phyloP scores from a whole-genome alignment of 92 coral and sea anemone species.

The Palythoa caribaeorum region DNA sequence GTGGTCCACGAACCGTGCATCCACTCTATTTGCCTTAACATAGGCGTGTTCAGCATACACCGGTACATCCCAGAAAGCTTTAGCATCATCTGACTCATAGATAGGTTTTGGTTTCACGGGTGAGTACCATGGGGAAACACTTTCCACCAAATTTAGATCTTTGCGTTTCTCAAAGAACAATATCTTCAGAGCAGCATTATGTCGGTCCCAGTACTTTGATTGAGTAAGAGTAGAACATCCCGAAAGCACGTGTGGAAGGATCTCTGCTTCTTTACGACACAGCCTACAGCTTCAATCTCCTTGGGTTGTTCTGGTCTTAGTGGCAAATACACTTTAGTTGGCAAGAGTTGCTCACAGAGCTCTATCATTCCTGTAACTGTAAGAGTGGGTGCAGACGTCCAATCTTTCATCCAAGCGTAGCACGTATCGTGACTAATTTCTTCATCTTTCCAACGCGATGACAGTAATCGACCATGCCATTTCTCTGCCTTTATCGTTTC shows the following conservation, averaged over 20 bases:
- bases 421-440: background rate
- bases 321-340: too few relatives aligned
- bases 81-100: background rate
- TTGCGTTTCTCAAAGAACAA: background rate
- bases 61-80: too few relatives aligned
- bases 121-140: conserved; percentile 30
- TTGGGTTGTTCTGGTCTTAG: too few relatives aligned
- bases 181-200: background rate
- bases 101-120: background rate
- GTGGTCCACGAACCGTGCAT: conserved; percentile 10
- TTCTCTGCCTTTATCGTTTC: background rate
- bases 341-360: background rate
- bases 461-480: background rate
- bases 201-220: background rate
- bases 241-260: background rate
- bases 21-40: conserved; percentile 12
- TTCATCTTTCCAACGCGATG: background rate
- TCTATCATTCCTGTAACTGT: background rate
- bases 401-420: background rate
- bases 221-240: background rate
- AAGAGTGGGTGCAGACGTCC: background rate
- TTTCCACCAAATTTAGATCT: conserved; percentile 2
- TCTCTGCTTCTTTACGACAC: background rate
- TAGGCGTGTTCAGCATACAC: background rate
- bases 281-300: background rate